These are phyloP conservation scores for Neopelma chrysocephalum DNA, from an alignment of 2,797 vertebrate species.

Conservation along the genomic window DNA sequence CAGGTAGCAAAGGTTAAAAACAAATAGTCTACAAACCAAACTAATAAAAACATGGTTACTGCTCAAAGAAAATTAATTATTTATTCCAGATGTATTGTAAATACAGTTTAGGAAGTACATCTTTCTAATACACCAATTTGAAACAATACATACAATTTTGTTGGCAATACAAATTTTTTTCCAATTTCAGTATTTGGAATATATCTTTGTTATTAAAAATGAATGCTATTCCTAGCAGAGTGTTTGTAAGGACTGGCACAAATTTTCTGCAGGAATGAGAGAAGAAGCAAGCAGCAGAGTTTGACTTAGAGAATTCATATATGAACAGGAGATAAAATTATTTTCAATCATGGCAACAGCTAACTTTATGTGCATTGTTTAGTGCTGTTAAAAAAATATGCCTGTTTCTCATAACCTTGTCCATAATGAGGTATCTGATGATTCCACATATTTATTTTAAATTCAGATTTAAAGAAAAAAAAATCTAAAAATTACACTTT, in stretches of 20 bases:
- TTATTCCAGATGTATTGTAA: background rate
- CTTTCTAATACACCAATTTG: background rate
- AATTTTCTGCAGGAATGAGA: background rate
- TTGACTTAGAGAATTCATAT: background rate
- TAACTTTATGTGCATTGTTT: background rate
- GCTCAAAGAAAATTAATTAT: background rate
- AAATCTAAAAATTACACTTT: background rate
- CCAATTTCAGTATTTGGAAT: background rate
- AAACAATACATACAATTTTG: background rate
- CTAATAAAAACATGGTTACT: background rate
- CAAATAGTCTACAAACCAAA: background rate
- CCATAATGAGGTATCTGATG: background rate
- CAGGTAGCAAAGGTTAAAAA: background rate
- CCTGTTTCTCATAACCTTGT: background rate
- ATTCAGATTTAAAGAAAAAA: background rate
- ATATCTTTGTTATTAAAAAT: background rate
- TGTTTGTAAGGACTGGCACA: background rate
- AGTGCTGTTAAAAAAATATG: background rate
- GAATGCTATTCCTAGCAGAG: background rate
- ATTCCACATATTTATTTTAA: background rate
- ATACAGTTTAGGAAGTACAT: background rate
- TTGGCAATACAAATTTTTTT: background rate
- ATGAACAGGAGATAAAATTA: background rate
- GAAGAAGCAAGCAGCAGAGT: background rate
- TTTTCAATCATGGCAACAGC: background rate